Evolutionary conservation across 2,113 vertebrate species (phyloP), one percentile per base, ranked within the genome.

Genomic region (Pterocles gutturalis): DNA sequence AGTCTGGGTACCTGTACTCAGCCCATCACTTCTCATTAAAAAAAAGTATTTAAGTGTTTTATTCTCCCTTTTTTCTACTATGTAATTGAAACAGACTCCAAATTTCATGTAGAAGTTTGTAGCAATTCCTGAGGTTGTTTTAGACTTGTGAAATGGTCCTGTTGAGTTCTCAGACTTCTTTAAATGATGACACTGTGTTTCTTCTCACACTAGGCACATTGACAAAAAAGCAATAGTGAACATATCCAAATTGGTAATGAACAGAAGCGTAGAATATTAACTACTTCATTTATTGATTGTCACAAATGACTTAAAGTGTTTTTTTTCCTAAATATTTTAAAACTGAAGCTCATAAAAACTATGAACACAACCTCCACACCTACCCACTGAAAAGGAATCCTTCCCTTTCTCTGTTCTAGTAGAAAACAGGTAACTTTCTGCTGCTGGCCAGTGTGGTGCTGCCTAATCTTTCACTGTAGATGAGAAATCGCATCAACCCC

Each of bases 401-500:
- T 38, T 64, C 8, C 21, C 17, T 79, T 53, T 48, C 54, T 55
- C 24, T 17, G 41, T 49, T 73, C 70, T 61, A 21, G 9, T 36
- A 31, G 79, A 61, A 76, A 51, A 70, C 1, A 1, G 9, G 9
- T 73, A 70, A 82, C 21, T 34, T 54, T 54, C 29, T 51, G 43
- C 46, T 91, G 19, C 58, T 84, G 43, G 29, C 31, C 5, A 45
- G 38, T 21, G 25, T 76, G 33, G 9, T 64, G 85, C n/a, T 96
- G 69, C 34, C 55, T 54, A 61, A 49, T 78, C 67, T 18, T 82
- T 96, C 64, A 34, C 21, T 69, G 19, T 73, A 46, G 57, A 34
- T 67, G 54, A 89, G 73, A 96, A 95, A 93, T 89, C 45, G 55
- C 75, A 75, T 61, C 87, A 62, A 54, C 17, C n/a, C 36, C 81